These are phyloP conservation scores for Hormiphora californensis DNA, from an alignment of 37 sponge, comb jelly and placozoan genomes.

Conservation along the genomic window DNA sequence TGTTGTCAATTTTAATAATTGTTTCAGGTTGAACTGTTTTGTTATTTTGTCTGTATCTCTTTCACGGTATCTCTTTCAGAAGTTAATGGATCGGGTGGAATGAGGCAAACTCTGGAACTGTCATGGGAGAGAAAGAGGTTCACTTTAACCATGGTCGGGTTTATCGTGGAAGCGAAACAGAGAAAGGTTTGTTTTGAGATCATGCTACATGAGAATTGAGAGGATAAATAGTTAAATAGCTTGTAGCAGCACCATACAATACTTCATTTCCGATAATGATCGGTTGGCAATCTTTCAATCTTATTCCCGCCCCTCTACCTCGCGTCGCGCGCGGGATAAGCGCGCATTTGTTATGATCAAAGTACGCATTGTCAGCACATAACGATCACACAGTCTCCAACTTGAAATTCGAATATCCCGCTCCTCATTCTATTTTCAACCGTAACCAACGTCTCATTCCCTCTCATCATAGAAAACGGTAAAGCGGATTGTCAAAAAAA, in stretches of 20 bases:
- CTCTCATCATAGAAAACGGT: no score
- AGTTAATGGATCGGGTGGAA: not conserved
- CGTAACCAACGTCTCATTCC: no score
- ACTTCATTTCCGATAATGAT: not conserved
- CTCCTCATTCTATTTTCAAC: no score
- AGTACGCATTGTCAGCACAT: no score
- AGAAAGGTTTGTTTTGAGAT: not conserved
- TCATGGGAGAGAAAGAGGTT: constrained; percentile 10
- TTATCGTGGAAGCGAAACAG: not conserved
- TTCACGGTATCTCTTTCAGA: not conserved
- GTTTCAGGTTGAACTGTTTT: not conserved
- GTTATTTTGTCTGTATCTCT: not conserved
- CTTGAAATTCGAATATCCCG: no score
- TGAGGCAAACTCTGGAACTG: constrained; percentile 1
- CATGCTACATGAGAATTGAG: not conserved
- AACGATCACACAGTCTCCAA: no score
- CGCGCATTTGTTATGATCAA: no score
- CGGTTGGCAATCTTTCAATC: not conserved
- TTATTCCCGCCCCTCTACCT: constrained; percentile 18
- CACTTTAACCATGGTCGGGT: not conserved
- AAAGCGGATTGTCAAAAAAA: no score
- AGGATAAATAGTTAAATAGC: not conserved
- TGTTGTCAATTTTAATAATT: not conserved
- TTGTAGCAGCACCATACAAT: not conserved
- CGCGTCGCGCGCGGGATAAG: no score